These are phyloP conservation scores for Didymodactylos carnosus DNA, from an alignment of 2,888 invertebrate species.

Conservation along the genomic window DNA sequence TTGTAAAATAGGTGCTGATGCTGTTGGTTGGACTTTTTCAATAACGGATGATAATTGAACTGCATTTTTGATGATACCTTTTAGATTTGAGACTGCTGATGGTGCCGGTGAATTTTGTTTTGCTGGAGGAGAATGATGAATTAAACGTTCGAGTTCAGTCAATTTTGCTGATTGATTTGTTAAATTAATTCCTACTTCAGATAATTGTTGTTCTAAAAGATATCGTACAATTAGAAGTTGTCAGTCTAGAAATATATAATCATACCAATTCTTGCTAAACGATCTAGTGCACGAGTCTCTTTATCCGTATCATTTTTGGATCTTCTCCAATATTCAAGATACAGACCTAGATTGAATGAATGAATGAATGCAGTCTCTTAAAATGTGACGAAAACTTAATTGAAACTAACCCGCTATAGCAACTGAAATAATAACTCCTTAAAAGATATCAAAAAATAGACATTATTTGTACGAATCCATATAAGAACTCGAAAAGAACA, in stretches of 20 bases:
- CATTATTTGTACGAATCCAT: no score
- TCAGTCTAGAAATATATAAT: no score
- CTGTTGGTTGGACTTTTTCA: no score
- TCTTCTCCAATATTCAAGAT: neutral
- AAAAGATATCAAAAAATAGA: no score
- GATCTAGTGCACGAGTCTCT: neutral
- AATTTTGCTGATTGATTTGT: neutral
- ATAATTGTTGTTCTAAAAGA: neutral
- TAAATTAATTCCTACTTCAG: neutral
- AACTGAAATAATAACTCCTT: neutral
- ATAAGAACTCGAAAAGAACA: neutral
- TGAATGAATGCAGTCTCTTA: no score
- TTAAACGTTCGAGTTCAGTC: neutral
- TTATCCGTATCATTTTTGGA: neutral
- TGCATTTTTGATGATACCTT: no score
- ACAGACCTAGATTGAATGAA: no score
- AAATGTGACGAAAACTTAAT: no score
- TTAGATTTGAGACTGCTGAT: no score
- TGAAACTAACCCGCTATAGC: neutral
- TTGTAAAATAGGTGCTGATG: no score
- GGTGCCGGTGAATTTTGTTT: neutral
- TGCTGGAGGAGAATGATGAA: neutral
- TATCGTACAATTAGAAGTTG: no score
- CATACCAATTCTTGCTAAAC: neutral
- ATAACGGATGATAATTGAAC: no score